phyloP scores from a whole-genome alignment of 2,888 invertebrate genomes.

The Diploptera punctata region DNA sequence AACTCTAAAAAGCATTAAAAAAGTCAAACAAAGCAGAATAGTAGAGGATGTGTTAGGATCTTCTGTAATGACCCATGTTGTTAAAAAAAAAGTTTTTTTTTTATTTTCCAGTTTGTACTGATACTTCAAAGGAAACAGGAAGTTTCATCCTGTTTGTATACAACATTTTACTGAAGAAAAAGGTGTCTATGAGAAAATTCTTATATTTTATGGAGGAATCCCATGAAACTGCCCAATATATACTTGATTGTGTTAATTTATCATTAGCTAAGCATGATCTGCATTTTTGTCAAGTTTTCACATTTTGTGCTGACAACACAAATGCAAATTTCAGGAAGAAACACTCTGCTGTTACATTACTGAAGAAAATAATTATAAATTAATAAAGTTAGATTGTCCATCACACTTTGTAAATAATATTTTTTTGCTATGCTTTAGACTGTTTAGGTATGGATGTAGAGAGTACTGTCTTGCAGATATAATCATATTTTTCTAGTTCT shows the following conservation, averaged over 20 bases:
- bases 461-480: neutral
- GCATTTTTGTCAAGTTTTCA: neutral
- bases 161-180: too few relatives aligned
- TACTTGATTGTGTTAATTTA: neutral
- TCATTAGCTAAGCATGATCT: neutral
- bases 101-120: too few relatives aligned
- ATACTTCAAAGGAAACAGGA: neutral
- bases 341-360: neutral
- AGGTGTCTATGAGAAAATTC: neutral
- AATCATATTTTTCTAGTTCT: neutral
- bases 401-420: neutral
- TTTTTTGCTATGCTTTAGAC: neutral
- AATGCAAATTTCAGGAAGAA: neutral
- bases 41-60: too few relatives aligned
- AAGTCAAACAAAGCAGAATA: too few relatives aligned
- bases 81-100: too few relatives aligned
- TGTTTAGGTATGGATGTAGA: conserved; percentile 2
- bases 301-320: neutral
- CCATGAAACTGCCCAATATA: neutral
- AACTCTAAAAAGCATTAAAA: too few relatives aligned
- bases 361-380: neutral
- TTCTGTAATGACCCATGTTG: too few relatives aligned
- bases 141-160: neutral
- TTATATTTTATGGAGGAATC: neutral
- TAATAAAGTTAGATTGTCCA: neutral